phyloP scores from a whole-genome alignment of 35 echinoderm and acorn worm species.

The Holothuria glaberrima region DNA sequence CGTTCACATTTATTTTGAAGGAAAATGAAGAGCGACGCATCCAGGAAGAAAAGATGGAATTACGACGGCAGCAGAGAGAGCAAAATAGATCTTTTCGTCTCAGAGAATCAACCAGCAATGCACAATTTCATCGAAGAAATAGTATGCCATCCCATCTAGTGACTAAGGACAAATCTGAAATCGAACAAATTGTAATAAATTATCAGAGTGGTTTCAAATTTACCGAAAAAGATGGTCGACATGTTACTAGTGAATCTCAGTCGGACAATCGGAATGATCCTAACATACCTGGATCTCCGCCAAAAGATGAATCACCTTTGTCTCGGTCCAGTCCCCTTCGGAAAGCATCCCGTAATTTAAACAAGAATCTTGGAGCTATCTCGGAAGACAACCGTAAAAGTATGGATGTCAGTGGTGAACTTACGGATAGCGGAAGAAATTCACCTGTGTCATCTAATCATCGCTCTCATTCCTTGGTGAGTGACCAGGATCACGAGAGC shows the following conservation, averaged over 20 bases:
- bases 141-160: conserved; percentile 72
- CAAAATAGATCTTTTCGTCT: conserved; percentile 68
- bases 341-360: background rate
- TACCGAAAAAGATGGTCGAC: conserved; percentile 46
- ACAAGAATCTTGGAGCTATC: conserved; percentile 31
- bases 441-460: background rate
- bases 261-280: background rate
- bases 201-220: conserved; percentile 77
- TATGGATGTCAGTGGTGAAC: background rate
- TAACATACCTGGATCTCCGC: background rate
- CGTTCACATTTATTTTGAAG: conserved; percentile 29
- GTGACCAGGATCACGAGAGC: background rate
- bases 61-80: conserved; percentile 79
- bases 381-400: conserved; percentile 24
- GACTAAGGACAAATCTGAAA: conserved; percentile 73
- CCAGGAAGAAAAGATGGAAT: conserved; percentile 77
- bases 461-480: background rate
- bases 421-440: conserved; percentile 9
- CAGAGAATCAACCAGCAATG: conserved; percentile 12
- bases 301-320: background rate
- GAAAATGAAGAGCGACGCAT: conserved; percentile 87
- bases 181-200: conserved; percentile 67
- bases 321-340: background rate
- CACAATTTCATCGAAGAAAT: conserved; percentile 44
- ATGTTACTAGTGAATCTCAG: conserved; percentile 36